A percentile compares a stretch with the other conserved stretches of the same genome.
Conservation (phyloP, 2,888 invertebrate genomes). For the Limenitis camilla region DNA sequence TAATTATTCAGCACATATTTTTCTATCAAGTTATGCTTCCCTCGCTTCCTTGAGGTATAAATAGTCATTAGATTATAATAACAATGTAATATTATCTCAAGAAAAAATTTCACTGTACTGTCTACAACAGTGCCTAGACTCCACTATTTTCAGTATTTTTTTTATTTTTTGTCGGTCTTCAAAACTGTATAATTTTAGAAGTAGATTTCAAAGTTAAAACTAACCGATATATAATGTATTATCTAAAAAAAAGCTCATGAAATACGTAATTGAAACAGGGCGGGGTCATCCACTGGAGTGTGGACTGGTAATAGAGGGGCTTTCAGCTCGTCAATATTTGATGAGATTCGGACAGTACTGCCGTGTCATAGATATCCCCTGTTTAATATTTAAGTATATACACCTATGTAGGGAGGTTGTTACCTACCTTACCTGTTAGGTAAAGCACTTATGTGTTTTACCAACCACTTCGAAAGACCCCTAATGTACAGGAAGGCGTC, state of each 20-base stretch:
- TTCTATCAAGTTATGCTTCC: too few relatives aligned
- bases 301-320: slow-evolving; percentile 36
- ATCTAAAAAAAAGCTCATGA: slow-evolving; percentile 1
- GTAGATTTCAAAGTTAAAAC: background rate
- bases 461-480: too few relatives aligned
- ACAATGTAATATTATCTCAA: too few relatives aligned
- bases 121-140: too few relatives aligned
- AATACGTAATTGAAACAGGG: slow-evolving; percentile 28
- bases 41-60: too few relatives aligned
- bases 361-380: background rate
- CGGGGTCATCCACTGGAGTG: slow-evolving; percentile 44
- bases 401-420: background rate
- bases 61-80: too few relatives aligned
- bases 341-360: slow-evolving; percentile 55
- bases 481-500: too few relatives aligned
- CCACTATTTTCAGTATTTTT: too few relatives aligned
- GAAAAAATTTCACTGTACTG: too few relatives aligned
- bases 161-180: background rate
- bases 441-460: too few relatives aligned
- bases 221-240: background rate
- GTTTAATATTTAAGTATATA: slow-evolving; percentile 13
- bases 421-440: too few relatives aligned
- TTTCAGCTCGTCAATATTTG: slow-evolving; percentile 63
- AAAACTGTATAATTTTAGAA: background rate
- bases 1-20: too few relatives aligned